Evolutionary conservation across 37 sponge, comb jelly and placozoan species (phyloP).

Genomic region (Haliclona indistincta): DNA sequence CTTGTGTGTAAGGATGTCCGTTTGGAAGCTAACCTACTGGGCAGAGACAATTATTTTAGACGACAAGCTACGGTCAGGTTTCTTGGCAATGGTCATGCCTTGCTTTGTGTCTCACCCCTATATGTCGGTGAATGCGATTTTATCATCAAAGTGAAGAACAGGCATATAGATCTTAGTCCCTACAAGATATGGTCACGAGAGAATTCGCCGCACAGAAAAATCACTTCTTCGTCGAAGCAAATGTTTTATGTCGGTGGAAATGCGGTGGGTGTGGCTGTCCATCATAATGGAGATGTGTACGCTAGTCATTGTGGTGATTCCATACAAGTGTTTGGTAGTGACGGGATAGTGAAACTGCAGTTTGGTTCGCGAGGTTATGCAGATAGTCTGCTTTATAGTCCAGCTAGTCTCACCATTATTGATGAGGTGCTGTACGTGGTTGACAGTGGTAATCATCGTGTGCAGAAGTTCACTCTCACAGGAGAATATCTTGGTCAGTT

Average conservation of each 20-base stretch:
- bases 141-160: too few species aligned
- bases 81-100: too few species aligned
- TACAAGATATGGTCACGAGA: too few species aligned
- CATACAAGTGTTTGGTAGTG: conserved; percentile 17
- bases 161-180: too few species aligned
- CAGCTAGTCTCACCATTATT: conserved; percentile 29
- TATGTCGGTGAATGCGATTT: too few species aligned
- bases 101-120: too few species aligned
- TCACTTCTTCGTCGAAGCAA: too few species aligned
- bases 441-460: conserved; percentile 33
- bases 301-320: conserved; percentile 6
- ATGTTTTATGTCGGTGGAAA: conserved; percentile 1
- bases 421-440: conserved; percentile 45
- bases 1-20: too few species aligned
- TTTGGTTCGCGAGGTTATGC: conserved; percentile 18
- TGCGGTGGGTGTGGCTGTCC: conserved; percentile 35
- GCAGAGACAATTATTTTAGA: too few species aligned
- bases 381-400: conserved; percentile 40
- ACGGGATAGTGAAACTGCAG: conserved; percentile 2
- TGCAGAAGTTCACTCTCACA: conserved; percentile 27
- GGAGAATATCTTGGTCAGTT: conserved; percentile 36
- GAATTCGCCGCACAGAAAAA: too few species aligned
- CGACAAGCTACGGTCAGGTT: too few species aligned
- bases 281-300: conserved; percentile 23
- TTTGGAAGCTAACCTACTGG: too few species aligned